Percentiles rank a stretch among this genome's conserved stretches.
Evolutionary conservation across 35 echinoderm and acorn worm species (phyloP).

Genomic region (Anneissia japonica): DNA sequence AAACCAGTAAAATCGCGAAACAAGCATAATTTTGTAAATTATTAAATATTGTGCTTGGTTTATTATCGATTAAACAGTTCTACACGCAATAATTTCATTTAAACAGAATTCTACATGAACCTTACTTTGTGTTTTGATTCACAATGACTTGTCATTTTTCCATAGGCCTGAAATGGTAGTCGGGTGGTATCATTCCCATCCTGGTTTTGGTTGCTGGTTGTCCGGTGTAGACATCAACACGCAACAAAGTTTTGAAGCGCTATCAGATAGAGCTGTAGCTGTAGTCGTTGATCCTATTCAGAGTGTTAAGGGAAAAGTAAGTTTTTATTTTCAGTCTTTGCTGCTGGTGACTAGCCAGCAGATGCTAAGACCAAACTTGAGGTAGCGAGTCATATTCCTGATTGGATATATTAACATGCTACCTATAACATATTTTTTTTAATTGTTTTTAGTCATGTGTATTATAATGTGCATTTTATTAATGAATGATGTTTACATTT

Average conservation of each 20-base stretch:
- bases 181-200: constrained; percentile 97
- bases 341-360: no score
- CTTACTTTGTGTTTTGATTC: not conserved
- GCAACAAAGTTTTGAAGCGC: constrained; percentile 95
- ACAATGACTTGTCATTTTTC: not conserved
- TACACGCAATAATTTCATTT: not conserved
- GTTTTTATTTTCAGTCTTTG: not conserved
- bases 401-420: no score
- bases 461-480: not conserved
- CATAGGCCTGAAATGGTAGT: constrained; percentile 90
- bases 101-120: not conserved
- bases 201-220: constrained; percentile 93
- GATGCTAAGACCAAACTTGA: no score
- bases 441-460: no score
- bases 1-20: no score
- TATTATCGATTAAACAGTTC: no score
- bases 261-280: constrained; percentile 94
- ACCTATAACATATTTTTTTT: no score
- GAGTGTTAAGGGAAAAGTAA: constrained; percentile 96
- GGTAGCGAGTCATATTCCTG: no score
- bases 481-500: not conserved
- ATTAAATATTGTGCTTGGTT: no score
- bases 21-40: not conserved
- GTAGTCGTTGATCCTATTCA: constrained; percentile 95
- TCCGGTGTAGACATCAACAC: constrained; percentile 98